These are phyloP conservation scores for Phortica variegata DNA, from an alignment of 1,140 invertebrate species.

Conservation along the genomic window DNA sequence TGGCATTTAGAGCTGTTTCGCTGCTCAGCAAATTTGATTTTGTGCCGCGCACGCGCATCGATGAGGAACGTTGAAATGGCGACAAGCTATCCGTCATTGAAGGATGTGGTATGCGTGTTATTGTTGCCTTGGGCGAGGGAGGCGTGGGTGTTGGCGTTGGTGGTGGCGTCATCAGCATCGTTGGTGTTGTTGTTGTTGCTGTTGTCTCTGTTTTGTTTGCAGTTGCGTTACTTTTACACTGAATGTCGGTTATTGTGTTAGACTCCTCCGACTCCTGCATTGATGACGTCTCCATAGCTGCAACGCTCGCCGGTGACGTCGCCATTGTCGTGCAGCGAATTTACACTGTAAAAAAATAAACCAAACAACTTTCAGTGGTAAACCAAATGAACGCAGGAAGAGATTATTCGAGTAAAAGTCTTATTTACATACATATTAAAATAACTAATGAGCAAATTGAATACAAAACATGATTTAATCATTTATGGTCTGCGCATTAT, in stretches of 20 bases:
- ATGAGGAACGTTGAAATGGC: conserved; percentile 36
- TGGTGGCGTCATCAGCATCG: no score
- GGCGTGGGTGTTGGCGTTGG: conserved; percentile 10
- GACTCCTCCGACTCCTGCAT: conserved; percentile 10
- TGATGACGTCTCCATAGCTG: conserved; percentile 33
- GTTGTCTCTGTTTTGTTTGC: conserved; percentile 4
- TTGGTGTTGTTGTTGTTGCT: conserved; percentile 2
- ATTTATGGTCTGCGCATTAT: no score
- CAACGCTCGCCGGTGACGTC: not conserved
- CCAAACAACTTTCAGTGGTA: no score
- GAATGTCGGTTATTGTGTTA: conserved; percentile 10
- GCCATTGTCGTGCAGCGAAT: conserved; percentile 21
- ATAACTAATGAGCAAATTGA: no score
- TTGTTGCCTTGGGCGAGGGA: conserved; percentile 6
- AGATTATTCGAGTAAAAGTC: no score
- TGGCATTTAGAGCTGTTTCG: not conserved
- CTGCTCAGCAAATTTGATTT: conserved; percentile 19
- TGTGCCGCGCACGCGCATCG: conserved; percentile 44
- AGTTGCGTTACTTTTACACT: conserved; percentile 4
- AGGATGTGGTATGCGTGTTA: conserved; percentile 40
- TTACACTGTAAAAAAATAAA: no score
- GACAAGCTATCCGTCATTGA: conserved; percentile 1
- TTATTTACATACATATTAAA: no score
- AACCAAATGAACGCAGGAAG: no score
- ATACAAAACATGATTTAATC: no score